Conservation (phyloP, 2,797 vertebrate genomes). For the Ctenosaura bakeri region DNA sequence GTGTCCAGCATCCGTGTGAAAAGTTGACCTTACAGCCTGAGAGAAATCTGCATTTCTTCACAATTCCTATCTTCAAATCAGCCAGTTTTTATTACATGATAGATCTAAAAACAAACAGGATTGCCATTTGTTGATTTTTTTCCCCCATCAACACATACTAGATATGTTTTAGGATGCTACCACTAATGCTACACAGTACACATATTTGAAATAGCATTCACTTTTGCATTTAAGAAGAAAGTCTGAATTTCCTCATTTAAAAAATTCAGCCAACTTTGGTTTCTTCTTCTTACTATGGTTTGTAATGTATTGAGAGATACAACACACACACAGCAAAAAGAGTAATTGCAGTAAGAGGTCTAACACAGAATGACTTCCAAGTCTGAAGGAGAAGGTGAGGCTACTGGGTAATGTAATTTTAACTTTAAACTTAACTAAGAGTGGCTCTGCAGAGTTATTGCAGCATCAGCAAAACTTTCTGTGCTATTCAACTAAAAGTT, state of each 20-base stretch:
- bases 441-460: constrained; percentile 77
- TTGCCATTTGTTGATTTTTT: constrained; percentile 41
- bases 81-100: constrained; percentile 46
- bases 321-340: constrained; percentile 64
- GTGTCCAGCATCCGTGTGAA: constrained; percentile 21
- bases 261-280: constrained; percentile 72
- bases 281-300: constrained; percentile 60
- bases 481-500: constrained; percentile 71
- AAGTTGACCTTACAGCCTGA: constrained; percentile 28
- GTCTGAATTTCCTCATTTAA: constrained; percentile 67
- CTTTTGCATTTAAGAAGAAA: constrained; percentile 67
- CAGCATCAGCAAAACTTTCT: constrained; percentile 70
- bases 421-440: constrained; percentile 67
- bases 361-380: constrained; percentile 76
- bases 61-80: constrained; percentile 22
- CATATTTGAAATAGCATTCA: constrained; percentile 69
- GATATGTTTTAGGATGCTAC: constrained; percentile 65
- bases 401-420: constrained; percentile 63
- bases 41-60: neutral
- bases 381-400: constrained; percentile 13
- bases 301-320: constrained; percentile 63
- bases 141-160: constrained; percentile 51
- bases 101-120: constrained; percentile 50
- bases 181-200: constrained; percentile 60
- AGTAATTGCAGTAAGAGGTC: constrained; percentile 70